These are phyloP conservation scores for Pelobates fuscus DNA, from an alignment of 2,113 vertebrate species.

Conservation along the genomic window DNA sequence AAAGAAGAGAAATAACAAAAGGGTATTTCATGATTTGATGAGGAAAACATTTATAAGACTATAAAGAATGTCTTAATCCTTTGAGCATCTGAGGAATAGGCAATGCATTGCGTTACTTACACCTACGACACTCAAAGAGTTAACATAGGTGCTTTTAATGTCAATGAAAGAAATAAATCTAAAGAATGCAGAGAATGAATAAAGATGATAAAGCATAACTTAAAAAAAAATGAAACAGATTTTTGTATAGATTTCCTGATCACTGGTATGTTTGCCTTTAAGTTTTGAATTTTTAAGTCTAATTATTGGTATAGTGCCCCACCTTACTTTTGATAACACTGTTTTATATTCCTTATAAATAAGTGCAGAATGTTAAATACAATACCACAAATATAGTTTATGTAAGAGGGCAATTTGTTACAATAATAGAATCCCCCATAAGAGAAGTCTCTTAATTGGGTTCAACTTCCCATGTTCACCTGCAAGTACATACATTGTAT, in stretches of 20 bases:
- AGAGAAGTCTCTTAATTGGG: no score
- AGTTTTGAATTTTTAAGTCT: slow-evolving; percentile 16
- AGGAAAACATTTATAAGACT: slow-evolving; percentile 69
- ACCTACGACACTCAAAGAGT: not conserved
- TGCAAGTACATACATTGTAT: no score
- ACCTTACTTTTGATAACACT: not conserved
- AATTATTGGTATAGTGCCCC: not conserved
- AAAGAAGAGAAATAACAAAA: slow-evolving; percentile 83
- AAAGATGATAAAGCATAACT: slow-evolving; percentile 67
- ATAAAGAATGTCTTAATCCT: slow-evolving; percentile 57
- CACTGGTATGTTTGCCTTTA: slow-evolving; percentile 56
- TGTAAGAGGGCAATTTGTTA: no score
- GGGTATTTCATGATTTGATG: slow-evolving; percentile 77
- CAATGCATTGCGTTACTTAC: not conserved
- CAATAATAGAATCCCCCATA: no score
- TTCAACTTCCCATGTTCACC: no score
- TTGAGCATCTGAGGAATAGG: not conserved
- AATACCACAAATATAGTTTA: not conserved
- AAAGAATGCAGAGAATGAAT: slow-evolving; percentile 66
- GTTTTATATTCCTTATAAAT: not conserved
- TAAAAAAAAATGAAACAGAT: slow-evolving; percentile 59
- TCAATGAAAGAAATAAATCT: slow-evolving; percentile 65
- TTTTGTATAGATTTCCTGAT: slow-evolving; percentile 61
- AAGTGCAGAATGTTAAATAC: not conserved
- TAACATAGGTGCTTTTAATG: slow-evolving; percentile 55